Conservation (phyloP, 2,797 vertebrate genomes). For the Mastacembelus armatus region DNA sequence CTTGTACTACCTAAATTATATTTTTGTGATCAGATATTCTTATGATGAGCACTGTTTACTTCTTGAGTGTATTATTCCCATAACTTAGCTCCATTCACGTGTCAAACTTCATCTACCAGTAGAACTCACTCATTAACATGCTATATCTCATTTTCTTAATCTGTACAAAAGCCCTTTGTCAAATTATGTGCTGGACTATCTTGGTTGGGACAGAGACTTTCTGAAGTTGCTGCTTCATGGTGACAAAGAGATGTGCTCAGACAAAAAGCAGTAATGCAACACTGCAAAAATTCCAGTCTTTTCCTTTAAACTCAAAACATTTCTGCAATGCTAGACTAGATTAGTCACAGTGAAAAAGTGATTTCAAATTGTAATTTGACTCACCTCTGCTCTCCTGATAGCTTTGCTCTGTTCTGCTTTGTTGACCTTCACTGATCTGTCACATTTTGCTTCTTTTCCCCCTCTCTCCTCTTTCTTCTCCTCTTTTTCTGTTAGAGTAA, state of each 20-base stretch:
- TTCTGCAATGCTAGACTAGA: too few species aligned
- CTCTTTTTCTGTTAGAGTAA: constrained; percentile 89
- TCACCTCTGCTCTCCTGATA: constrained; percentile 19
- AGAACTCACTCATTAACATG: not conserved
- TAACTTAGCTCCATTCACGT: not conserved
- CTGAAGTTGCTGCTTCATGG: too few species aligned
- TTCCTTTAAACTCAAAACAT: too few species aligned
- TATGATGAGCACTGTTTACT: too few species aligned
- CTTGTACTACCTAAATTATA: too few species aligned
- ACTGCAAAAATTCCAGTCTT: not conserved
- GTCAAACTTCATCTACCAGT: not conserved
- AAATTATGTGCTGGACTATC: too few species aligned
- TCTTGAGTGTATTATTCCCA: not conserved
- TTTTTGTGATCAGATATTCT: too few species aligned
- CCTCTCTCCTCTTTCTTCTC: constrained; percentile 26
- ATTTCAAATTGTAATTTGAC: constrained; percentile 53
- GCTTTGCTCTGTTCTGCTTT: constrained; percentile 34
- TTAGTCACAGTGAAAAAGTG: constrained; percentile 42
- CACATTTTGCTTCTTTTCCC: constrained; percentile 42
- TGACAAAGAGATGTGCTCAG: too few species aligned
- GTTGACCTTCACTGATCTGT: constrained; percentile 60
- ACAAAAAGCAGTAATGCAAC: not conserved
- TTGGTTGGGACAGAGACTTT: too few species aligned
- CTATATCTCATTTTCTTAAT: too few species aligned
- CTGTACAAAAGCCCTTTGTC: too few species aligned